Percentiles rank a stretch among this genome's conserved stretches.
Evolutionary conservation across 2,888 invertebrate species (phyloP).

Genomic region (Ormia ochracea): DNA sequence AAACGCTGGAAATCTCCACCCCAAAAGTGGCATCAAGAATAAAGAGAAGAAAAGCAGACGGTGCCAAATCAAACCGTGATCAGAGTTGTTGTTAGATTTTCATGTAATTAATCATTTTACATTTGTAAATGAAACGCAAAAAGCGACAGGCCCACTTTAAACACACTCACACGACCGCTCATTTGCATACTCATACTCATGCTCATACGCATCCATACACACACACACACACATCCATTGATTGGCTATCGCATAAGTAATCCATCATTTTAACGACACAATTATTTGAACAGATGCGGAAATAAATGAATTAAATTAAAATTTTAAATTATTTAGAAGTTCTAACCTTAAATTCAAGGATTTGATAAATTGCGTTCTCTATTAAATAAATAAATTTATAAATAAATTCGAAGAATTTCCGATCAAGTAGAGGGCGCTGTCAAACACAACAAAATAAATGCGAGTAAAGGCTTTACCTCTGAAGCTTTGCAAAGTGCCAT

Average conservation of each 20-base stretch:
- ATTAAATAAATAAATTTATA: too few relatives aligned
- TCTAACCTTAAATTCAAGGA: too few relatives aligned
- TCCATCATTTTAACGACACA: constrained; percentile 24
- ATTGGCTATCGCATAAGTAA: neutral
- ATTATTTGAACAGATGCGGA: neutral
- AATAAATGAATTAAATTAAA: constrained; percentile 1
- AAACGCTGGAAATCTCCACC: constrained; percentile 54
- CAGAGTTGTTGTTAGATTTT: constrained; percentile 54
- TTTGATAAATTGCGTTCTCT: too few relatives aligned
- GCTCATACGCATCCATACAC: neutral
- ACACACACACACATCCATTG: neutral
- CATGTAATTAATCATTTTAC: constrained; percentile 62
- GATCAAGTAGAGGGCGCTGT: too few relatives aligned
- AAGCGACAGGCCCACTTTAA: constrained; percentile 52
- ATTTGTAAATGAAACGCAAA: constrained; percentile 53
- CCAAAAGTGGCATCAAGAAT: constrained; percentile 55
- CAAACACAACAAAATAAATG: too few relatives aligned
- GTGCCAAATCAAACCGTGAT: constrained; percentile 37
- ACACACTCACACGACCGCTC: constrained; percentile 25
- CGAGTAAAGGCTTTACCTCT: too few relatives aligned
- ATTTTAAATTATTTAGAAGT: neutral
- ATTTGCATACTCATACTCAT: neutral
- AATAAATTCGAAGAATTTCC: too few relatives aligned
- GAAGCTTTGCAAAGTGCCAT: too few relatives aligned
- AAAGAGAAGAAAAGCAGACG: neutral